A percentile compares a stretch with the other conserved stretches of the same genome.
These are phyloP conservation scores for Melanotaenia trifasciata DNA, from an alignment of 2,797 vertebrate genomes.

Conservation along the genomic window DNA sequence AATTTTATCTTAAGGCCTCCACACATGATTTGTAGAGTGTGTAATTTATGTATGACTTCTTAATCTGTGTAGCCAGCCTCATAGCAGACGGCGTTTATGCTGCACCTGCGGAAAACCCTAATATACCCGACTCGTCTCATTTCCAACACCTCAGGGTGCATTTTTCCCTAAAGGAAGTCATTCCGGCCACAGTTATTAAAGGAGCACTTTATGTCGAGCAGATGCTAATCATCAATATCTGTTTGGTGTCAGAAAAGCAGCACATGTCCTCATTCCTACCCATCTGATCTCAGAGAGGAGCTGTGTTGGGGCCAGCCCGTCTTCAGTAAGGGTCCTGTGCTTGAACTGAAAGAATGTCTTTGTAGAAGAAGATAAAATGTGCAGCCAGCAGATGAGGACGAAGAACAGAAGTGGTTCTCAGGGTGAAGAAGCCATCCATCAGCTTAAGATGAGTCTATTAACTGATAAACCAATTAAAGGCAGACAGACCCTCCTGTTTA, in stretches of 20 bases:
- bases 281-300: constrained; percentile 48
- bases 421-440: constrained; percentile 55
- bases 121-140: not conserved
- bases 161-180: not conserved
- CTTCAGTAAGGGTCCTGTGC: constrained; percentile 38
- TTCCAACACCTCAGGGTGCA: not conserved
- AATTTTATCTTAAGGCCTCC: constrained; percentile 37
- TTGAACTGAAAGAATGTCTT: constrained; percentile 45
- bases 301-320: constrained; percentile 33
- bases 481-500: constrained; percentile 21
- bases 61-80: constrained; percentile 9
- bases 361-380: constrained; percentile 55
- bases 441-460: constrained; percentile 32
- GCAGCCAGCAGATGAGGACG: constrained; percentile 36
- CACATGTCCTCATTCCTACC: constrained; percentile 41
- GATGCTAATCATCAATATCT: constrained; percentile 46
- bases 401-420: constrained; percentile 40
- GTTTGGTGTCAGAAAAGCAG: constrained; percentile 20
- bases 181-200: not conserved
- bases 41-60: constrained; percentile 55
- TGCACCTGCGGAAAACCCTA: not conserved
- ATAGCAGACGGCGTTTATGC: not conserved
- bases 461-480: constrained; percentile 58
- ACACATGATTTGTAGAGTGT: constrained; percentile 55
- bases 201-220: constrained; percentile 10